phyloP scores from a whole-genome alignment of 2,797 vertebrate species.

The Xiphophorus birchmanni region DNA sequence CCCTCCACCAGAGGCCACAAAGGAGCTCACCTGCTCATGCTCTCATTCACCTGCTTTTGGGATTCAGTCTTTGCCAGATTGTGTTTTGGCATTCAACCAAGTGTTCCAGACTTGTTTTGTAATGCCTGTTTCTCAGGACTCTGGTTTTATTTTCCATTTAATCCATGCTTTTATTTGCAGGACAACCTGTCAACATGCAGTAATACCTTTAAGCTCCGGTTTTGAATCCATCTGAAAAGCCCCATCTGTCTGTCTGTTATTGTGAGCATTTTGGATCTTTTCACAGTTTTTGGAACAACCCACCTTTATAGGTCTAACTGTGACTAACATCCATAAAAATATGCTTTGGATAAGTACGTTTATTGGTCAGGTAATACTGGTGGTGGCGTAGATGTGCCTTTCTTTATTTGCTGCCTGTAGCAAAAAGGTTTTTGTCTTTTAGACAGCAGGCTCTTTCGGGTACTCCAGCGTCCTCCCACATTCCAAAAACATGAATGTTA shows the following conservation, averaged over 20 bases:
- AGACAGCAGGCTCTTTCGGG: background rate
- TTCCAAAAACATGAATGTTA: background rate
- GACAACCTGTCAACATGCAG: constrained; percentile 4
- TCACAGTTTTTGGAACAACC: background rate
- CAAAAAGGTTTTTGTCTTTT: background rate
- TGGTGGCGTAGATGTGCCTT: background rate
- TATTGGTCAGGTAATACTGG: background rate
- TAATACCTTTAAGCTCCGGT: constrained; percentile 15
- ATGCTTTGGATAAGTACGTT: background rate
- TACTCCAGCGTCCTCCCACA: background rate
- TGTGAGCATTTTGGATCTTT: background rate
- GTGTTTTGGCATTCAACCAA: background rate
- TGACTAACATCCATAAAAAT: background rate
- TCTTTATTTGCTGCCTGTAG: background rate
- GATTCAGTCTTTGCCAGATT: background rate
- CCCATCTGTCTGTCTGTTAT: constrained; percentile 2
- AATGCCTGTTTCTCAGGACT: background rate
- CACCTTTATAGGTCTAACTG: background rate
- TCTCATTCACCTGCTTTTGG: background rate
- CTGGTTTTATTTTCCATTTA: background rate
- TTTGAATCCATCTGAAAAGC: background rate
- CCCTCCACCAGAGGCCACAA: constrained; percentile 5
- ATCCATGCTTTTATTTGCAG: constrained; percentile 14
- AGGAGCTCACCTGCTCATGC: background rate
- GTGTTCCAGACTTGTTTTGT: background rate